Conservation (phyloP, 2,797 vertebrate species). For the Delichon dasypus region DNA sequence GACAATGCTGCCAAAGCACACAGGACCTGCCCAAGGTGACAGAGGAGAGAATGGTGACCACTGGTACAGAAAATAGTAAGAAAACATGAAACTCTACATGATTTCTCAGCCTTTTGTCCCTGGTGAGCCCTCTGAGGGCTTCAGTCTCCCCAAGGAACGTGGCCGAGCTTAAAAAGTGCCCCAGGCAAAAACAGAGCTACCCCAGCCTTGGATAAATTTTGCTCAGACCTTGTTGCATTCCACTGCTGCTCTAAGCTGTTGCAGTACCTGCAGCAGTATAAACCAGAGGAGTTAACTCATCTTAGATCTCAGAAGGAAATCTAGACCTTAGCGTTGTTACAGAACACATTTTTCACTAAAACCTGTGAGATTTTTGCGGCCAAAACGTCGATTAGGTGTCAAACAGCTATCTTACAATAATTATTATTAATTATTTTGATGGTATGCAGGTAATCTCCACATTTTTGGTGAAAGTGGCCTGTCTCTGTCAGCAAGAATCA, state of each 20-base stretch:
- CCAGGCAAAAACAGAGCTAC: not conserved
- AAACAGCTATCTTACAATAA: not conserved
- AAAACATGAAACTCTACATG: not conserved
- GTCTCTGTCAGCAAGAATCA: not conserved
- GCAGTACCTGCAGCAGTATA: not conserved
- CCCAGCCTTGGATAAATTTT: not conserved
- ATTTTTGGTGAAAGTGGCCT: not conserved
- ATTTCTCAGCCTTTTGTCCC: not conserved
- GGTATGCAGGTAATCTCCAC: accelerated
- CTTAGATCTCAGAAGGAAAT: not conserved
- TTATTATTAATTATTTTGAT: not conserved
- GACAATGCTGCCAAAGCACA: not conserved
- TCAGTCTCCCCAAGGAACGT: accelerated
- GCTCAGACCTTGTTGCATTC: not conserved
- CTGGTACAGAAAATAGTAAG: not conserved
- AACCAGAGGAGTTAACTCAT: not conserved
- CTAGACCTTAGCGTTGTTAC: accelerated
- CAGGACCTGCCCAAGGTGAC: not conserved
- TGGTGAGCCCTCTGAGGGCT: not conserved
- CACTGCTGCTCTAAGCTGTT: not conserved
- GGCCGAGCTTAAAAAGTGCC: not conserved
- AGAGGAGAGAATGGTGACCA: not conserved
- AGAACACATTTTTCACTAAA: not conserved
- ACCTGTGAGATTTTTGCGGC: accelerated
- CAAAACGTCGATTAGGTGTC: not conserved